A percentile compares a stretch with the other conserved stretches of the same genome.
These are phyloP conservation scores for Pyrgilauda ruficollis DNA, from an alignment of 2,113 vertebrate species.

Conservation along the genomic window DNA sequence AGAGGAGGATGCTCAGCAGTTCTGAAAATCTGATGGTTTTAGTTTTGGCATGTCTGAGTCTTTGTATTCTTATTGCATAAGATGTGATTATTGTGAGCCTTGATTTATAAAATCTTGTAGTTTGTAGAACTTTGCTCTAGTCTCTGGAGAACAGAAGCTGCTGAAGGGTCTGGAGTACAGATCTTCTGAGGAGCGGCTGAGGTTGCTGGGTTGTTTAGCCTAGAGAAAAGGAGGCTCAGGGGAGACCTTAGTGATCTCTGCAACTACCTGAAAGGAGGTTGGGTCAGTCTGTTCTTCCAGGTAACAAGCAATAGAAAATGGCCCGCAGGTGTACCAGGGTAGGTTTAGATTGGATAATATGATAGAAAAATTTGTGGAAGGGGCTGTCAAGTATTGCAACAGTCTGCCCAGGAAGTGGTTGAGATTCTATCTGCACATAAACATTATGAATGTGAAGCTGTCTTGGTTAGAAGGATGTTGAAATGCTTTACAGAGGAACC, in stretches of 20 bases:
- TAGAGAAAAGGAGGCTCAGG: neutral
- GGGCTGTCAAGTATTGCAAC: neutral
- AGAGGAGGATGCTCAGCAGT: neutral
- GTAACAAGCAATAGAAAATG: neutral
- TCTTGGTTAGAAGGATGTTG: neutral
- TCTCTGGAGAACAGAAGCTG: neutral
- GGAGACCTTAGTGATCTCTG: neutral
- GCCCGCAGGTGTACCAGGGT: neutral
- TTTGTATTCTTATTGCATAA: neutral
- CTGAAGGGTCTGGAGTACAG: neutral
- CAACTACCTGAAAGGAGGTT: neutral
- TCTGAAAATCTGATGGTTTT: neutral
- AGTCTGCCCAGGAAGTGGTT: neutral
- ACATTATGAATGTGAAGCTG: neutral
- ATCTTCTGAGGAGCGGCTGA: neutral
- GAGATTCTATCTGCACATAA: neutral
- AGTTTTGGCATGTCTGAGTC: neutral
- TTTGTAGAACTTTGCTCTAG: neutral
- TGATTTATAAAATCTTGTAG: neutral
- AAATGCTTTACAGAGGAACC: neutral
- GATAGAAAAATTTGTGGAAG: neutral
- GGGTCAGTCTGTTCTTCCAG: neutral
- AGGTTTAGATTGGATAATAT: neutral
- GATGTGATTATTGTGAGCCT: neutral
- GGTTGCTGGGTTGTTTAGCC: neutral